Percentiles rank a stretch among this genome's conserved stretches.
Evolutionary conservation across 2,888 invertebrate species (phyloP).

Genomic region (Oasisia sp.): DNA sequence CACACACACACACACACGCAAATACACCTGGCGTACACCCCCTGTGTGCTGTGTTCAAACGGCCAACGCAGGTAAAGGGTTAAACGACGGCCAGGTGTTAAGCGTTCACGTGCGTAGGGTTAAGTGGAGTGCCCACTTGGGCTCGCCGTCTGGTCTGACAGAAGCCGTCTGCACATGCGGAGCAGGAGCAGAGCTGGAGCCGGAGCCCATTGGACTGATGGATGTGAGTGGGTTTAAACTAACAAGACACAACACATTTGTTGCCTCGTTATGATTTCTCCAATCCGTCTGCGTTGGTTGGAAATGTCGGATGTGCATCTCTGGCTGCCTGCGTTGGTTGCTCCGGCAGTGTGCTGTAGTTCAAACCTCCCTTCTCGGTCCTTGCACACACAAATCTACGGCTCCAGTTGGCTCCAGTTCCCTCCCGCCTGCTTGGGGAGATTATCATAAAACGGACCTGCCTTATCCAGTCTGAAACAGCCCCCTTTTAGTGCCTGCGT

Average conservation of each 20-base stretch:
- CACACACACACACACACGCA: not conserved
- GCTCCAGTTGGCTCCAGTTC: not conserved
- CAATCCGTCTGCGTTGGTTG: not conserved
- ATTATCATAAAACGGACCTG: not conserved
- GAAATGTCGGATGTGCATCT: not conserved
- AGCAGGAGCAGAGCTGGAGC: too few relatives aligned
- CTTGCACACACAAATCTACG: not conserved
- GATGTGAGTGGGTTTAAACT: not conserved
- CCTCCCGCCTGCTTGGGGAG: not conserved
- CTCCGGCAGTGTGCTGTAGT: not conserved
- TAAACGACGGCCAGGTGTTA: constrained; percentile 17
- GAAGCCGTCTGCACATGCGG: not conserved
- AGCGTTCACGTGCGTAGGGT: not conserved
- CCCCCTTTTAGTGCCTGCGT: not conserved
- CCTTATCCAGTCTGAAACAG: not conserved
- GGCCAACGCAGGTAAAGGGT: not conserved
- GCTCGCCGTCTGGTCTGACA: not conserved
- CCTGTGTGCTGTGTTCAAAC: not conserved
- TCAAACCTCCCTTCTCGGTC: not conserved
- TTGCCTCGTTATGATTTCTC: not conserved
- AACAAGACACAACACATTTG: constrained; percentile 5
- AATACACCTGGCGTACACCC: constrained; percentile 12
- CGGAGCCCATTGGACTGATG: not conserved
- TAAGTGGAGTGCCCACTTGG: not conserved
- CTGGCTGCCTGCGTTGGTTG: not conserved